Base-by-base conservation (phyloP, 2,888 invertebrate genomes). In the Rugalucina vietnamica region DNA sequence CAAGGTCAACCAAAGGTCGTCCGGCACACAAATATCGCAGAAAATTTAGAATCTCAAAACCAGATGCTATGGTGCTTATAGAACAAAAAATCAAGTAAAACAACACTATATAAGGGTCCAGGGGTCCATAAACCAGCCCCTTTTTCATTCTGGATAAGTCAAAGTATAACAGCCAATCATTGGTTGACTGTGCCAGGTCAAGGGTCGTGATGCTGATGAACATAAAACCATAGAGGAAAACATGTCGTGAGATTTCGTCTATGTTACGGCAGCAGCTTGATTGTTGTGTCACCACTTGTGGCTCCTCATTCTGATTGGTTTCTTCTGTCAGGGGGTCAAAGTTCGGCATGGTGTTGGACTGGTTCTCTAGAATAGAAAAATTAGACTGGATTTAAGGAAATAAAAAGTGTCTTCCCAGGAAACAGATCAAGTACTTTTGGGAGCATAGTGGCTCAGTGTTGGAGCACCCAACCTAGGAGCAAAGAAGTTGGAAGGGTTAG, bases 81-180 rank as follows among this genome's bases (percentile, higher is more conserved):
- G 79, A 81, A 21, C 79, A 81, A 1, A 65, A 36, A 0, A 87
- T 49, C 21, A 85, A 74, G 10, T 81, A 36, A 18, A 77, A 43
- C 79, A 85, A 73, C 18, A 79, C 57, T 4, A 81, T 24, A 18
- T 36, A 37, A n/a, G 74, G 73, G 3, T 77, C 73, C 27, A 85
- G 34, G 10, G 87, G 87, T 69, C 93, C 92, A 73, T 91, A 92
- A 10, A 93, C 91, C 1, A 92, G 88, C 2, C 91, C 93, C 32
- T 85, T 74, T 50, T 90, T 85, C 1, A 85, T 77, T 34, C 65
- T 72, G 27, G 84, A 80, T 32, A 92, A 79, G 73, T 92, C 91
- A 1, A 43, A 65, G 49, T 88, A 90, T 34, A 92, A 87, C 36
- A 92, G 82, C 91, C 91, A 91, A 76, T 93, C 93, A 73, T 89